Evolutionary conservation across 2,888 invertebrate species (phyloP).

Genomic region (Erpobdella octoculata): DNA sequence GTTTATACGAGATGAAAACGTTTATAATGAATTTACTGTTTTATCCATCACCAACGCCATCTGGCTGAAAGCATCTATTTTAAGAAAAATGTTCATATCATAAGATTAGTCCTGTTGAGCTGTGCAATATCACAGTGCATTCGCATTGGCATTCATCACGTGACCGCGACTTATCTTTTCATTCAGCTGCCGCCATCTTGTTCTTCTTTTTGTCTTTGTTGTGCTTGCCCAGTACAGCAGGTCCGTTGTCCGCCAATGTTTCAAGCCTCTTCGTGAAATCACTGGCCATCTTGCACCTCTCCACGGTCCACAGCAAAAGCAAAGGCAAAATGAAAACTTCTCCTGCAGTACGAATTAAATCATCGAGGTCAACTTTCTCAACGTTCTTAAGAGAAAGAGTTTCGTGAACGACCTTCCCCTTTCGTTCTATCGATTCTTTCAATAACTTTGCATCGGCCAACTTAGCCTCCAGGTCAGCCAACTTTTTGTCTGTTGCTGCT

Average conservation of each 20-base stretch:
- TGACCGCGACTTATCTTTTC: background rate
- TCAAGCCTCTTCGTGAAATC: background rate
- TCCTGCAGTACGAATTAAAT: background rate
- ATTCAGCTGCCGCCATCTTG: background rate
- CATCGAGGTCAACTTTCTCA: background rate
- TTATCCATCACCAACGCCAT: no score
- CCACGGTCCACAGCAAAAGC: background rate
- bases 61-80: no score
- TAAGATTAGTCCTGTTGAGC: background rate
- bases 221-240: background rate
- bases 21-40: no score
- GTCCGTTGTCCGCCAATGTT: background rate
- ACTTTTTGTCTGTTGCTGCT: background rate
- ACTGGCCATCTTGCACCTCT: background rate
- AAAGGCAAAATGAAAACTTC: background rate
- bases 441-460: background rate
- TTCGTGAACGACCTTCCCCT: background rate
- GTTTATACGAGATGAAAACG: no score
- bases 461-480: background rate
- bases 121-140: conserved; percentile 10
- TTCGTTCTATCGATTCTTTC: background rate
- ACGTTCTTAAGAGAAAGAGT: background rate
- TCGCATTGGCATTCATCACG: background rate
- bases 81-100: no score
- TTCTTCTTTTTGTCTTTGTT: conserved; percentile 9